Evolutionary conservation across 1,140 invertebrate species (phyloP).

Genomic region (Acromyrmex echinatior): DNA sequence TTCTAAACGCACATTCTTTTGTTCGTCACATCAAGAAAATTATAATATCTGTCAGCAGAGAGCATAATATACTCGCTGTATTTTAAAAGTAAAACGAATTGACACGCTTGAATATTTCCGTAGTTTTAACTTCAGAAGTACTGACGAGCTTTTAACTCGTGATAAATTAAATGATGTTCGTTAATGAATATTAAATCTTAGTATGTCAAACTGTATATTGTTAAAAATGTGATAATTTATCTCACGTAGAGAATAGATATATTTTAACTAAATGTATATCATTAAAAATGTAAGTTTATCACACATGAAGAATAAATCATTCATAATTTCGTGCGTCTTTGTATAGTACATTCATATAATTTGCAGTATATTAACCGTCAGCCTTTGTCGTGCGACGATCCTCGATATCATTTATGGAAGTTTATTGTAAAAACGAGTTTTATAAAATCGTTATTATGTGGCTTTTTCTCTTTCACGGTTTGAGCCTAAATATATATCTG

Average conservation of each 20-base stretch:
- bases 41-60: not conserved
- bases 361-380: not conserved
- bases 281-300: constrained; percentile 22
- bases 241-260: not conserved
- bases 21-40: constrained; percentile 10
- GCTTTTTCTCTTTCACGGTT: not conserved
- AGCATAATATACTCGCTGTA: not conserved
- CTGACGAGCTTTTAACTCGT: not conserved
- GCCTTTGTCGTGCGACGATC: not conserved
- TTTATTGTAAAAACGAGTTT: constrained; percentile 14
- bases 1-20: constrained; percentile 3
- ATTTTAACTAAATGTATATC: not conserved
- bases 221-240: constrained; percentile 17
- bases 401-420: not conserved
- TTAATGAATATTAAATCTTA: not conserved
- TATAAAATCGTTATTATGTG: not conserved
- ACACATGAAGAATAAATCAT: not conserved
- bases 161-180: not conserved
- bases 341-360: not conserved
- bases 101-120: not conserved
- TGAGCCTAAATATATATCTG: not conserved
- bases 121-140: constrained; percentile 16
- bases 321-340: not conserved
- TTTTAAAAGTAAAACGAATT: constrained; percentile 14
- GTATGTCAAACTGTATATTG: not conserved